A percentile compares a stretch with the other conserved stretches of the same genome.
Conservation (phyloP, 2,888 invertebrate species). For the Nineta flava region DNA sequence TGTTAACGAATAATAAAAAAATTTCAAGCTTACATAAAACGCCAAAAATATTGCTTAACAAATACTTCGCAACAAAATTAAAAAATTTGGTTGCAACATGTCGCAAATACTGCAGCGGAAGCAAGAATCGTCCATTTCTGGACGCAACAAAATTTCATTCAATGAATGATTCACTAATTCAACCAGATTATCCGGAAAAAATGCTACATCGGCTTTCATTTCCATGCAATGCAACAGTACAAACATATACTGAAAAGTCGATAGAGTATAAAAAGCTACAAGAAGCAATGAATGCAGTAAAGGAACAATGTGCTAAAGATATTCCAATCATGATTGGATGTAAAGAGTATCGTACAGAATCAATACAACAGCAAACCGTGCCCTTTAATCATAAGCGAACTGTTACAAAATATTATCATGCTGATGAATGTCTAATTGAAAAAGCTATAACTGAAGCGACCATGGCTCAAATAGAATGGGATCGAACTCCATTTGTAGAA, state of each 20-base stretch:
- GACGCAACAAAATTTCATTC: too few relatives aligned
- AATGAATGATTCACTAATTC: neutral
- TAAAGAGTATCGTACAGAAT: conserved; percentile 60
- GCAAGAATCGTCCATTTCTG: too few relatives aligned
- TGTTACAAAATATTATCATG: conserved; percentile 86
- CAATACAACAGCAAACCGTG: conserved; percentile 65
- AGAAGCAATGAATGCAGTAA: conserved; percentile 47
- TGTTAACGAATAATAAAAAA: too few relatives aligned
- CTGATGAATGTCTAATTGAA: conserved; percentile 64
- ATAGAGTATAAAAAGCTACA: conserved; percentile 60
- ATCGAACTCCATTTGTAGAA: conserved; percentile 64
- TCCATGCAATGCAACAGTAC: conserved; percentile 55
- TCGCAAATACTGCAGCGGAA: too few relatives aligned
- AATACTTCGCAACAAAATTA: too few relatives aligned
- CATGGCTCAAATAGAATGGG: conserved; percentile 77
- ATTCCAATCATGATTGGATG: conserved; percentile 96
- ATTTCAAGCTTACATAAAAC: too few relatives aligned
- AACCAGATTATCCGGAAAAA: neutral
- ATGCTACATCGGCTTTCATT: neutral
- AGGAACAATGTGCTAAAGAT: conserved; percentile 38
- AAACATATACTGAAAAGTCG: conserved; percentile 61
- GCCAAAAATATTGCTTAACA: too few relatives aligned
- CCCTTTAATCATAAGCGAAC: conserved; percentile 81
- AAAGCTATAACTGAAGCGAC: conserved; percentile 71
- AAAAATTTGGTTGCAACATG: too few relatives aligned